phyloP scores from a whole-genome alignment of 1,140 invertebrate genomes.

The Pseudomyrmex concolor region DNA sequence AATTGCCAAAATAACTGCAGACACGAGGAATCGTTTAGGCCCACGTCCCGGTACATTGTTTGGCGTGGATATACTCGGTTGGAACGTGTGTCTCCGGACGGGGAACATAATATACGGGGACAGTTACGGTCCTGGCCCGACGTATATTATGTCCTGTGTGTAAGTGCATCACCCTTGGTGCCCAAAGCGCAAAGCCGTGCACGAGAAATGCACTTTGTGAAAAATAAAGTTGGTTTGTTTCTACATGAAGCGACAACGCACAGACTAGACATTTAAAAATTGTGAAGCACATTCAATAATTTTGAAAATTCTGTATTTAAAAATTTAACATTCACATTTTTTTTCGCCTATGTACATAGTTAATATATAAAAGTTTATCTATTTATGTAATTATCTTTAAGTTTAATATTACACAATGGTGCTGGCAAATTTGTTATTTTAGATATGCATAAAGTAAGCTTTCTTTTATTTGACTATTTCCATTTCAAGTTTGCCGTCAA shows the following conservation, averaged over 20 bases:
- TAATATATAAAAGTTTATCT: no score
- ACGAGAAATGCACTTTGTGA: slow-evolving; percentile 16
- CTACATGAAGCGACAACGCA: no score
- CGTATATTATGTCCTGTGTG: slow-evolving; percentile 78
- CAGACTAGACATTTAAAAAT: neutral
- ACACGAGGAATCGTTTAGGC: slow-evolving; percentile 83
- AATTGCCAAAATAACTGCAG: slow-evolving; percentile 81
- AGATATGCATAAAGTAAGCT: slow-evolving; percentile 6
- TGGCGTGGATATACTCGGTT: slow-evolving; percentile 68
- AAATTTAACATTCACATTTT: neutral
- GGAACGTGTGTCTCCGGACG: slow-evolving; percentile 78
- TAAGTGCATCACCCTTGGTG: slow-evolving; percentile 69
- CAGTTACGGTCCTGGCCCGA: slow-evolving; percentile 77
- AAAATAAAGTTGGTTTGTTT: slow-evolving; percentile 16
- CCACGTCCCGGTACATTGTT: slow-evolving; percentile 75
- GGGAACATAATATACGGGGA: slow-evolving; percentile 81
- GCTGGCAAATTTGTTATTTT: neutral
- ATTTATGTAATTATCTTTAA: no score
- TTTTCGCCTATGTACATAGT: no score
- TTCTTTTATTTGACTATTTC: slow-evolving; percentile 49
- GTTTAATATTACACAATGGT: slow-evolving; percentile 3
- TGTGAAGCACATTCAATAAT: neutral
- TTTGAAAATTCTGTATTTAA: neutral
- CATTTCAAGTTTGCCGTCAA: slow-evolving; percentile 37
- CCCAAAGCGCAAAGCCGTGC: slow-evolving; percentile 33